Evolutionary conservation across 2,797 vertebrate species (phyloP).

Genomic region (Micromesistius poutassou): DNA sequence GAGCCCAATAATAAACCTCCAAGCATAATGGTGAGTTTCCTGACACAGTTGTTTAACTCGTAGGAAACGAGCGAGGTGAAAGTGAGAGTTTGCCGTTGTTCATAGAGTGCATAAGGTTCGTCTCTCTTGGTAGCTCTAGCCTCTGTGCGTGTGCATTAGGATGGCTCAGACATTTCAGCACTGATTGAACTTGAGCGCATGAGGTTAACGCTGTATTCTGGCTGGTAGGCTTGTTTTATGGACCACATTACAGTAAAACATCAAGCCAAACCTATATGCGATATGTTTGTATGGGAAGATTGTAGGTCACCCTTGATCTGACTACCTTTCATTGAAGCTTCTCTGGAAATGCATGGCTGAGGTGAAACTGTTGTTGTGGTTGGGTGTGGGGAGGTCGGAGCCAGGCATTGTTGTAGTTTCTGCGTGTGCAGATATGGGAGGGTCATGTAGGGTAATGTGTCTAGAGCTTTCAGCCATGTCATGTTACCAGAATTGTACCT

Average conservation of each 20-base stretch:
- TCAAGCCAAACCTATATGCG: background rate
- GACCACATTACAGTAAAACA: background rate
- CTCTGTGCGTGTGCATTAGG: background rate
- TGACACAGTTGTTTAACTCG: background rate
- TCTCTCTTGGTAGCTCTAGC: background rate
- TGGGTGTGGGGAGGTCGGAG: conserved; percentile 37
- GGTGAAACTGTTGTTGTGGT: conserved; percentile 32
- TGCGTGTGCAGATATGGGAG: conserved; percentile 42
- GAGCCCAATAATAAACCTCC: background rate
- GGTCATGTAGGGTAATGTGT: conserved; percentile 52
- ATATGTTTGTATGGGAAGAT: background rate
- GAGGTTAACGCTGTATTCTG: background rate
- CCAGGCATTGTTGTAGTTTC: conserved; percentile 59
- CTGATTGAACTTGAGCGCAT: background rate
- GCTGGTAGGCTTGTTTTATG: background rate
- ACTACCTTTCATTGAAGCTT: background rate
- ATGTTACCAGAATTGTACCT: conserved; percentile 35
- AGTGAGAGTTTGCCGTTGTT: background rate
- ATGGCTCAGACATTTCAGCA: background rate
- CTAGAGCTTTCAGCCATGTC: conserved; percentile 42
- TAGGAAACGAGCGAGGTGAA: background rate
- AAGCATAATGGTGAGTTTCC: background rate
- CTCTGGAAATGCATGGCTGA: background rate
- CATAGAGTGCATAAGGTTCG: background rate
- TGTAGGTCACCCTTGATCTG: background rate